Evolutionary conservation across 2,888 invertebrate genomes (phyloP).

Genomic region (Andricus quercusramuli): DNA sequence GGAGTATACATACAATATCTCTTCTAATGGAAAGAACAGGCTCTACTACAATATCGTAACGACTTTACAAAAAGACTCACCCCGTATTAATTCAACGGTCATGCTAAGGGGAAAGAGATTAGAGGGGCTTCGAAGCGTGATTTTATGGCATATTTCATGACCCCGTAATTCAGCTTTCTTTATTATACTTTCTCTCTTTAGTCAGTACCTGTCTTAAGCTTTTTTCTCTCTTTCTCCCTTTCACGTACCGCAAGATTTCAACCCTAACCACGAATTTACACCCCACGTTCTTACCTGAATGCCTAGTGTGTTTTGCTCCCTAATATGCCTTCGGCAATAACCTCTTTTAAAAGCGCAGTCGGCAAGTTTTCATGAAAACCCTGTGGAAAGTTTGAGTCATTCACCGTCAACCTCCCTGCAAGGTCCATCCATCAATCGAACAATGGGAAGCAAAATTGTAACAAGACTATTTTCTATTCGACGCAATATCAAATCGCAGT

Average conservation of each 20-base stretch:
- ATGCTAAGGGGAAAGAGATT: slow-evolving; percentile 50
- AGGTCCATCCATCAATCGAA: slow-evolving; percentile 28
- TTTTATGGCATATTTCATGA: slow-evolving; percentile 59
- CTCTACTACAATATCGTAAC: slow-evolving; percentile 58
- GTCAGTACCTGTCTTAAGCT: slow-evolving; percentile 42
- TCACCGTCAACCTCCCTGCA: slow-evolving; percentile 28
- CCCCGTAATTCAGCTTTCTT: slow-evolving; percentile 45
- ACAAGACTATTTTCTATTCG: slow-evolving; percentile 6
- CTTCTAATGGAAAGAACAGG: slow-evolving; percentile 25
- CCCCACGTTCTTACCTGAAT: slow-evolving; percentile 34
- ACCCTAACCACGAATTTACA: slow-evolving; percentile 40
- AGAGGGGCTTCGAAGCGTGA: slow-evolving; percentile 55
- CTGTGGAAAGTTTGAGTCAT: slow-evolving; percentile 32
- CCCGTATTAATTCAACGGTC: slow-evolving; percentile 65
- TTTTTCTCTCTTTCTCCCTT: slow-evolving; percentile 23
- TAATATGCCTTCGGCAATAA: slow-evolving; percentile 29
- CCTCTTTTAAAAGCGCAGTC: slow-evolving; percentile 13
- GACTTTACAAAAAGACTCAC: slow-evolving; percentile 58
- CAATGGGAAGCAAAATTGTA: slow-evolving; percentile 25
- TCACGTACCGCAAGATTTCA: slow-evolving; percentile 48
- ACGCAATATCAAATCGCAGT: neutral
- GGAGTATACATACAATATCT: neutral
- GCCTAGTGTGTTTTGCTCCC: slow-evolving; percentile 5
- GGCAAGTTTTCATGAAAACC: slow-evolving; percentile 31
- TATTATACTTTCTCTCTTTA: slow-evolving; percentile 33